phyloP scores from a whole-genome alignment of 1,140 invertebrate genomes.

The Drosophila athabasca region DNA sequence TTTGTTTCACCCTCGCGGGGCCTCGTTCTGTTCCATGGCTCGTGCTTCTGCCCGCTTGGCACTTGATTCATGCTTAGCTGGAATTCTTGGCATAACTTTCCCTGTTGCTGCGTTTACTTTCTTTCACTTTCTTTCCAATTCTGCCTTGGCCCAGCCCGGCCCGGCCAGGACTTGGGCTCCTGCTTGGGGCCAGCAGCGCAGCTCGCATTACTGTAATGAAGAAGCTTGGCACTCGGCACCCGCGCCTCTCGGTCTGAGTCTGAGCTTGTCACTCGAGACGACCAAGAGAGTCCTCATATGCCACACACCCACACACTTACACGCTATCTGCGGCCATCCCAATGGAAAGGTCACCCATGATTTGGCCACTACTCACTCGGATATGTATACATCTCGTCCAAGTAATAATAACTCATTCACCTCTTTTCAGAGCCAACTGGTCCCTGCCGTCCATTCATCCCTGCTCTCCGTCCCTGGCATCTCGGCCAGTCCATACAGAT shows the following conservation, averaged over 20 bases:
- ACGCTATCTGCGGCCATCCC: slow-evolving; percentile 13
- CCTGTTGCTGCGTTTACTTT: slow-evolving; percentile 62
- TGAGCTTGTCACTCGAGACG: slow-evolving; percentile 49
- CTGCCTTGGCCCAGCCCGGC: slow-evolving; percentile 19
- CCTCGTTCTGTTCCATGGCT: slow-evolving; percentile 27
- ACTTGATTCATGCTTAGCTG: slow-evolving; percentile 70
- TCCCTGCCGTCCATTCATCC: not conserved
- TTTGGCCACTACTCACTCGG: not conserved
- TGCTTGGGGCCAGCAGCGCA: slow-evolving; percentile 21
- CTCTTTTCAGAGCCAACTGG: slow-evolving; percentile 25
- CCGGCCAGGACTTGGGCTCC: slow-evolving; percentile 33
- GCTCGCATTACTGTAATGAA: slow-evolving; percentile 53
- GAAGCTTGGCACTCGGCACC: slow-evolving; percentile 28
- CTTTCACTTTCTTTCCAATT: slow-evolving; percentile 57
- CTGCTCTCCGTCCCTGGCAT: not conserved
- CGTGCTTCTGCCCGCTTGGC: slow-evolving; percentile 31
- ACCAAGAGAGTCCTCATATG: slow-evolving; percentile 32
- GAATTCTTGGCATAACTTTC: slow-evolving; percentile 75
- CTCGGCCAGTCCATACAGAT: slow-evolving; percentile 44
- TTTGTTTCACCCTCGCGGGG: slow-evolving; percentile 5
- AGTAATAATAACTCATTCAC: slow-evolving; percentile 20
- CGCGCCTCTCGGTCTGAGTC: not conserved
- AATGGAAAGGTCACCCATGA: slow-evolving; percentile 24
- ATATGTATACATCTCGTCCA: not conserved
- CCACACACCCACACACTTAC: not conserved